Evolutionary conservation across 2,797 vertebrate species (phyloP).

Genomic region (Triplophysa bombifrons): DNA sequence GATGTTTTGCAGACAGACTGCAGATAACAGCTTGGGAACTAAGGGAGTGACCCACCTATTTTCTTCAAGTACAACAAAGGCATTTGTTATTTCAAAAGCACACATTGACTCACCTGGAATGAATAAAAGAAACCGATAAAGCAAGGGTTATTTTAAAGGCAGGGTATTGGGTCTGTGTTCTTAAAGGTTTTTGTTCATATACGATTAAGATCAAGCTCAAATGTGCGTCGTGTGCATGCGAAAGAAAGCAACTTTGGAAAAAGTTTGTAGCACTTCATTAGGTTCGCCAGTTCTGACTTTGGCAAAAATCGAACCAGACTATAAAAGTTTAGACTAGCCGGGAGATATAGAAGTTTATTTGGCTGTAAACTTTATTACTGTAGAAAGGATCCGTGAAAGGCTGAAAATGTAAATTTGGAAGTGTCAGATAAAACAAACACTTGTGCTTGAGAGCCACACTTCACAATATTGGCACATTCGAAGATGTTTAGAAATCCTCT

Average conservation of each 20-base stretch:
- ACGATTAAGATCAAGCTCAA: not conserved
- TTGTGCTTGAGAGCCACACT: conserved; percentile 1
- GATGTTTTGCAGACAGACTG: conserved; percentile 27
- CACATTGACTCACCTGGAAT: not conserved
- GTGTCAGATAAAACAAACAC: conserved; percentile 25
- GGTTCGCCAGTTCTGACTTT: conserved; percentile 8
- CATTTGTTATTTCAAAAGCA: conserved; percentile 7
- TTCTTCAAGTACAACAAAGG: not conserved
- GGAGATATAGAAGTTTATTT: conserved; percentile 3
- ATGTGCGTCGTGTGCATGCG: no score
- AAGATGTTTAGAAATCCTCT: not conserved
- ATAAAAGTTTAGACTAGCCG: not conserved
- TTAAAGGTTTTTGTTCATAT: not conserved
- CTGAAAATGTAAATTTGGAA: conserved; percentile 7
- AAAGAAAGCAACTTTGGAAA: not conserved
- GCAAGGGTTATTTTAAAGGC: conserved; percentile 8
- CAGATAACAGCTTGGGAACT: conserved; percentile 10
- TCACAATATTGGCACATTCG: conserved; percentile 15
- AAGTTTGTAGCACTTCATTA: conserved; percentile 3
- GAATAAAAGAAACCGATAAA: conserved; percentile 1
- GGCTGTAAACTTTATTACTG: conserved; percentile 28
- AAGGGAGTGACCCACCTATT: conserved; percentile 2
- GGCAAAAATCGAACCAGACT: not conserved
- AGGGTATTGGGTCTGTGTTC: conserved; percentile 16
- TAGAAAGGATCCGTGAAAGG: not conserved